Evolutionary conservation across 37 sponge, comb jelly and placozoan species (phyloP).

Genomic region (Spongia lamella): DNA sequence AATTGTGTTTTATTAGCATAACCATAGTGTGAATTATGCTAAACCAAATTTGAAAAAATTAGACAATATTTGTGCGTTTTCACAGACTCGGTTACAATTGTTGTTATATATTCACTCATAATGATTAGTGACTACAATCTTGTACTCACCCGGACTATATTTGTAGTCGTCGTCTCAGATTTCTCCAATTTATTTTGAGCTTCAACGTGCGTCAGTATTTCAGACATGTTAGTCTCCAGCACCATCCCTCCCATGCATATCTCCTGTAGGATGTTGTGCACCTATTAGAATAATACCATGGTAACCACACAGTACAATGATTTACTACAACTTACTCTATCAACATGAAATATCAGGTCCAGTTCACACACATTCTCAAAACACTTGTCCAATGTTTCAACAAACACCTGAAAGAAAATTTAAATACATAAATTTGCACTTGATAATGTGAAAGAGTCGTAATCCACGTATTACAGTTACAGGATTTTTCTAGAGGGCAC

Average conservation of each 20-base stretch:
- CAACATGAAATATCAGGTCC: slow-evolving; percentile 98
- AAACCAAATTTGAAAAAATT: too few relatives aligned
- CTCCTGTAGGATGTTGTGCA: slow-evolving; percentile 91
- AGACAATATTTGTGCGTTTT: too few relatives aligned
- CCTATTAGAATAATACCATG: slow-evolving; percentile 15
- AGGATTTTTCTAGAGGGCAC: too few relatives aligned
- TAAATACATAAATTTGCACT: neutral
- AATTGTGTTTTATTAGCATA: too few relatives aligned
- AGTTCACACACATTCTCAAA: slow-evolving; percentile 99
- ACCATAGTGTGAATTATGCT: too few relatives aligned
- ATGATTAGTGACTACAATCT: too few relatives aligned
- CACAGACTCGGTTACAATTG: too few relatives aligned
- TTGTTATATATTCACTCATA: too few relatives aligned
- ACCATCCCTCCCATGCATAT: slow-evolving; percentile 99
- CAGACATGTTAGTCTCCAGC: slow-evolving; percentile 94
- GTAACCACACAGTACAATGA: neutral
- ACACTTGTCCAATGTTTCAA: slow-evolving; percentile 95
- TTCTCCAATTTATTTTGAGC: slow-evolving; percentile 94
- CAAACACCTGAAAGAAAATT: slow-evolving; percentile 82
- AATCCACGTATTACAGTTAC: too few relatives aligned
- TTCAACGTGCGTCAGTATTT: slow-evolving; percentile 86
- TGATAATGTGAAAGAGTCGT: neutral
- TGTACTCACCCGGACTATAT: slow-evolving; percentile 54
- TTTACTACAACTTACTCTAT: slow-evolving; percentile 59
- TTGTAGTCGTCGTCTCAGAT: slow-evolving; percentile 63